A percentile compares a stretch with the other conserved stretches of the same genome.
Evolutionary conservation across 2,888 invertebrate species (phyloP).

Genomic region (Lochmaea crataegi): DNA sequence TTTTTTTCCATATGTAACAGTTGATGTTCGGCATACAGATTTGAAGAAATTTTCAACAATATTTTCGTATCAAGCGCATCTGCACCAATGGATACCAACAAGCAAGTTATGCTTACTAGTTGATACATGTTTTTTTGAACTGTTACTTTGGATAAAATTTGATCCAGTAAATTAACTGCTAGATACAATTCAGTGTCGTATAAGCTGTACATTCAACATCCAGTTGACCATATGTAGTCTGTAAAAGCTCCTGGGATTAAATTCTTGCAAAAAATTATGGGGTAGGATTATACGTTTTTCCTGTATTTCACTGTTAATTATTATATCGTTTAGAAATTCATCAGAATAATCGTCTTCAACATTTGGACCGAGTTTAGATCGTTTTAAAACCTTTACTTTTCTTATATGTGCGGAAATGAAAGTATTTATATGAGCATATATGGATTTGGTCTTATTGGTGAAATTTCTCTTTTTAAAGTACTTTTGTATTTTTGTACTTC

Average conservation of each 20-base stretch:
- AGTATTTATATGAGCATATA: not conserved
- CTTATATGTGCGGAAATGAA: not conserved
- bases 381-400: not conserved
- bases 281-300: constrained; percentile 25
- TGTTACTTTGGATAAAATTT: constrained; percentile 21
- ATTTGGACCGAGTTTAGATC: not conserved
- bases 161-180: constrained; percentile 34
- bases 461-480: not conserved
- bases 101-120: constrained; percentile 15
- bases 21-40: constrained; percentile 13
- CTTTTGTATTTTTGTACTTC: not conserved
- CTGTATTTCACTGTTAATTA: not conserved
- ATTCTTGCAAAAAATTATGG: constrained; percentile 9
- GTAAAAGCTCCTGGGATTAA: constrained; percentile 4
- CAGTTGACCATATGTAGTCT: constrained; percentile 23
- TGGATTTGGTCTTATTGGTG: not conserved
- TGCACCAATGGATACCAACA: constrained; percentile 26
- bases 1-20: constrained; percentile 29
- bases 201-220: constrained; percentile 23
- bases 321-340: constrained; percentile 3
- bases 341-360: not conserved
- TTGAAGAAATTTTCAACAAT: constrained; percentile 12
- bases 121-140: constrained; percentile 29
- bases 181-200: constrained; percentile 28
- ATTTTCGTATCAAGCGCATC: not conserved